phyloP scores from a whole-genome alignment of 2,888 invertebrate genomes.

The Meiosimyza decipiens region DNA sequence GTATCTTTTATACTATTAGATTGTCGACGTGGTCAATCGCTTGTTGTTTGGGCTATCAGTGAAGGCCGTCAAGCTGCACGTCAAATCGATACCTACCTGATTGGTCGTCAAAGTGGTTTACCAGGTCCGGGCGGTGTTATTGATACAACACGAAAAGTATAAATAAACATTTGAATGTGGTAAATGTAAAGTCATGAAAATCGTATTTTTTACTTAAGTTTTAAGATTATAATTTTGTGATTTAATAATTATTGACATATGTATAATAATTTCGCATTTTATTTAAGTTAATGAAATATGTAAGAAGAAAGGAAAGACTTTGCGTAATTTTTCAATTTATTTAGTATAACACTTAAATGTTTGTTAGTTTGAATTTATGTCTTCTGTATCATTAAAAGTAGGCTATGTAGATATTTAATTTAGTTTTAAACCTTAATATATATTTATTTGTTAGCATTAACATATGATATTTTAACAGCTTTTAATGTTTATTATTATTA shows the following conservation, averaged over 20 bases:
- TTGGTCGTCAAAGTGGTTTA: constrained; percentile 78
- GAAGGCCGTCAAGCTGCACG: constrained; percentile 98
- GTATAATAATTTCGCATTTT: constrained; percentile 27
- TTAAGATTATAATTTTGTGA: constrained; percentile 33
- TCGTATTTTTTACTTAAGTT: constrained; percentile 9
- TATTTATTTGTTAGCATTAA: constrained; percentile 24
- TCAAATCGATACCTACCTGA: constrained; percentile 88
- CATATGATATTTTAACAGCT: constrained; percentile 14
- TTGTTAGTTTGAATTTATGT: background rate
- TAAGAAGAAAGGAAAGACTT: constrained; percentile 22
- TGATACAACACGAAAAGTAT: constrained; percentile 56
- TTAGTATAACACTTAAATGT: constrained; percentile 5
- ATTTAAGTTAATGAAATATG: constrained; percentile 30
- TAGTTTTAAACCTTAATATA: background rate
- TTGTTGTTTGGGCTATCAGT: constrained; percentile 98
- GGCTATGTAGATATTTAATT: background rate
- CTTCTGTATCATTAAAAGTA: background rate
- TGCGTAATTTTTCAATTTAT: constrained; percentile 2
- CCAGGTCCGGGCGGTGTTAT: constrained; percentile 95
- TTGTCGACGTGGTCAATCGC: constrained; percentile 97
- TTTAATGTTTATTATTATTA: constrained; percentile 20
- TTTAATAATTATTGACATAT: too few species aligned
- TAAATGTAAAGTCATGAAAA: background rate
- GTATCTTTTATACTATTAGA: constrained; percentile 70
- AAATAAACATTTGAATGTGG: constrained; percentile 37